Evolutionary conservation across 1,140 invertebrate species (phyloP), one percentile per base, ranked within the genome.

Genomic region (Euura lappo): DNA sequence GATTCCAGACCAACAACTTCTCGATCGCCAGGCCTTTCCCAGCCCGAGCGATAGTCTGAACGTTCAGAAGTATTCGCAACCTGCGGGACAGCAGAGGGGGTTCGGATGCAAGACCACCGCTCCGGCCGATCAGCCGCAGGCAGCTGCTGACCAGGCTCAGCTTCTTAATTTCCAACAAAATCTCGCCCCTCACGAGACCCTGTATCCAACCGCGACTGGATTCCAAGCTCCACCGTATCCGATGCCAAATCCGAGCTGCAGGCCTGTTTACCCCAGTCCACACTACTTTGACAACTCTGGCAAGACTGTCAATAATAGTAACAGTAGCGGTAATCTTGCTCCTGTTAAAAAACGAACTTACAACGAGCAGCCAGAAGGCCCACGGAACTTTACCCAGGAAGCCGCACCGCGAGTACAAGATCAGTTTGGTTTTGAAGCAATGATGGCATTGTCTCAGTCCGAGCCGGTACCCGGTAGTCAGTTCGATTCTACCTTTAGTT

Each of bases 271-370:
- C 70, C 79, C 85, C 7, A 79, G 80, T 70, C 79, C 81, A 11
- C 82, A 84, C 46, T 88, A 87, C 47, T 88, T 86, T 67, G 86
- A 88, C 45, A 71, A 84, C 1, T 72, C 78, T 46, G 71, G 77
- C 11, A 87, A 85, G 68, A 72, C 13, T 72, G 10, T 71, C 28
- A 68, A 66, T 43, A 66, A 77, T n/a, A 69, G 71, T 42, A 44
- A 5, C 51, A 60, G 51, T 28, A 74, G 72, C 28, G 75, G 77
- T 64, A 85, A 78, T 72, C 72, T 84, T 7, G 74, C 83, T 0
- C 83, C 86, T 1, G 85, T 86, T 5, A 88, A 88, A 51, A 88
- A 88, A 69, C 82, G 86, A 0, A 81, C 80, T 28, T 88, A 87
- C 71, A 85, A 83, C 60, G 86, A 86, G 65, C 75, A 84, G 0